A percentile compares a stretch with the other conserved stretches of the same genome.
Conservation (phyloP, 2,888 invertebrate genomes). For the Sthenelais limicola region DNA sequence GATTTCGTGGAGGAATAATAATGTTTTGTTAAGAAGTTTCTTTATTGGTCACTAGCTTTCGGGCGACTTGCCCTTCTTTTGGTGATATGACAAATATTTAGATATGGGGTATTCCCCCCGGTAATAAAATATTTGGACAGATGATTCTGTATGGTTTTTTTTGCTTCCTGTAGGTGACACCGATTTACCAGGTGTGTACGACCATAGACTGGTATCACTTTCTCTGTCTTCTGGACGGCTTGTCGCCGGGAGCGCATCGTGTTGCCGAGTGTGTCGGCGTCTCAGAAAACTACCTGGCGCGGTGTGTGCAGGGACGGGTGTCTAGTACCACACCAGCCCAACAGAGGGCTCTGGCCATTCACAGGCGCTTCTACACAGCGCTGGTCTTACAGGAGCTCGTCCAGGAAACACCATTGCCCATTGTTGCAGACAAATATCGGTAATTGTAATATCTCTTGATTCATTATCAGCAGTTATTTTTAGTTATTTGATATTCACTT, state of each 20-base stretch:
- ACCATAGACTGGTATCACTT: conserved; percentile 79
- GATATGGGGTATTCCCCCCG: no score
- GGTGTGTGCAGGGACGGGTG: conserved; percentile 72
- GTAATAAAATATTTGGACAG: no score
- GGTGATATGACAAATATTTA: no score
- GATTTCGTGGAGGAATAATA: no score
- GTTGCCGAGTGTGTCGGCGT: conserved; percentile 92
- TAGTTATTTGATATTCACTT: no score
- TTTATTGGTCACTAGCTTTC: no score
- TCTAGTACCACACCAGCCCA: conserved; percentile 43
- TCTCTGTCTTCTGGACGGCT: conserved; percentile 85
- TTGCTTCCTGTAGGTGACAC: conserved; percentile 94
- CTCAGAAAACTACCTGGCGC: conserved; percentile 83
- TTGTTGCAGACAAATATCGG: conserved; percentile 85
- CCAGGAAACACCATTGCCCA: conserved; percentile 86
- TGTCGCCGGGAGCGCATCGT: conserved; percentile 84
- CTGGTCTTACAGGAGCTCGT: conserved; percentile 93
- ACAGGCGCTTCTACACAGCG: conserved; percentile 77
- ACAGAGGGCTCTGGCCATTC: conserved; percentile 58
- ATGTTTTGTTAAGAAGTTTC: no score
- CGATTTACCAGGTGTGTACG: conserved; percentile 86
- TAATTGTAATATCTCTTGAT: no score
- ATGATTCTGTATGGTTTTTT: no score
- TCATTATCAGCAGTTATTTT: no score
- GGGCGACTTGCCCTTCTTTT: no score